phyloP scores from a whole-genome alignment of 1,140 invertebrate genomes.

The Whitmania pigra region DNA sequence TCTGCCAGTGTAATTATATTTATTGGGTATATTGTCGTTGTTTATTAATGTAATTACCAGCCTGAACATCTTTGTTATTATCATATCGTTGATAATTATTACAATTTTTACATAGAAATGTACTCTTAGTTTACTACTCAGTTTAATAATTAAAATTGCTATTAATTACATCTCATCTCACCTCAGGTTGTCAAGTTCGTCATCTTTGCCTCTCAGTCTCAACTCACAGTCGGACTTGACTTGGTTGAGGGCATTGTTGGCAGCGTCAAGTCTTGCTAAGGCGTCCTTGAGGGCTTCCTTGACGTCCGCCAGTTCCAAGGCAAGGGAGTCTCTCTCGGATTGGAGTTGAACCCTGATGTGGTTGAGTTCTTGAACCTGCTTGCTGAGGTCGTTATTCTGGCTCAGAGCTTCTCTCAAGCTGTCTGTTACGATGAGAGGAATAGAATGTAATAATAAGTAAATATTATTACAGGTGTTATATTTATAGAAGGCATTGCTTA shows the following conservation, averaged over 20 bases:
- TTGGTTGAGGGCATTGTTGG: constrained; percentile 35
- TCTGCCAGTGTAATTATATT: no score
- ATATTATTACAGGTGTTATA: not conserved
- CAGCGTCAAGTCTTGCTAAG: constrained; percentile 38
- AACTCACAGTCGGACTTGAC: constrained; percentile 40
- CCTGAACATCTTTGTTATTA: no score
- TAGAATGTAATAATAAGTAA: not conserved
- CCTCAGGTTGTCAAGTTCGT: constrained; percentile 37
- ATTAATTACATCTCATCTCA: constrained; percentile 1
- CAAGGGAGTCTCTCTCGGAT: constrained; percentile 39
- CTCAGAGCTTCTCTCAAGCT: constrained; percentile 37
- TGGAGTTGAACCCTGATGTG: constrained; percentile 34
- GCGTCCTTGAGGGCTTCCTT: constrained; percentile 40
- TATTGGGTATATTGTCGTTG: no score
- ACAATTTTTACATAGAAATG: no score
- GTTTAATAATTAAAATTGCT: not conserved
- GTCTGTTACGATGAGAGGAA: constrained; percentile 5
- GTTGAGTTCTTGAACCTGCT: constrained; percentile 36
- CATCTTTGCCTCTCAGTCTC: constrained; percentile 42
- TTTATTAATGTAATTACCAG: no score
- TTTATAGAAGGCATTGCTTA: not conserved
- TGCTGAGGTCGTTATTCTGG: constrained; percentile 38
- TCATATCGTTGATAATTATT: no score
- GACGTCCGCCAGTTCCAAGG: constrained; percentile 37
- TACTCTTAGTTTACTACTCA: no score